Conservation (phyloP, 2,888 invertebrate genomes). For the Lepeophtheirus nordmannii region DNA sequence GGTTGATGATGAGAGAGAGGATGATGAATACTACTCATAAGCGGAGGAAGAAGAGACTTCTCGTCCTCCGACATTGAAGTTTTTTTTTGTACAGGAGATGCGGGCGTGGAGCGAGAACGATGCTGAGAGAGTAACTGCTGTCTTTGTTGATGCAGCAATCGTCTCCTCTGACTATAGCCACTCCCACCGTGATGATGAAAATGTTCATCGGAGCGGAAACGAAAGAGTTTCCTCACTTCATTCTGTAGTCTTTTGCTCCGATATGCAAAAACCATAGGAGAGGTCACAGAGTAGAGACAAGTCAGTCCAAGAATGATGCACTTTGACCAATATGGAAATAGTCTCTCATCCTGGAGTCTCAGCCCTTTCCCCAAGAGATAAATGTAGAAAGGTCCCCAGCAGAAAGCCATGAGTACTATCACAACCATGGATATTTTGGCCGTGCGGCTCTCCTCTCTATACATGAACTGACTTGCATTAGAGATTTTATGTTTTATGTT, state of each 20-base stretch:
- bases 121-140: not conserved
- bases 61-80: not conserved
- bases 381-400: constrained; percentile 42
- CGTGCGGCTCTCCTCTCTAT: constrained; percentile 73
- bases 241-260: not conserved
- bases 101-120: not conserved
- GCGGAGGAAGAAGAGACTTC: not conserved
- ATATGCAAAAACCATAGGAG: not conserved
- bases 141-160: not conserved
- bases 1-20: not conserved
- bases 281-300: not conserved
- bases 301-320: not conserved
- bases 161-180: not conserved
- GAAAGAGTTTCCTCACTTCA: not conserved
- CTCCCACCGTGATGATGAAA: not conserved
- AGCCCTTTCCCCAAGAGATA: constrained; percentile 32
- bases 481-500: constrained; percentile 62
- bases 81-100: not conserved
- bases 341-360: constrained; percentile 26
- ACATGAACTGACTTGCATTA: constrained; percentile 64
- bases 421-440: constrained; percentile 68
- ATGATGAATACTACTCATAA: not conserved
- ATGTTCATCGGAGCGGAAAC: not conserved
- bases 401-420: constrained; percentile 48
- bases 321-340: not conserved